Base-by-base conservation (phyloP, 2,888 invertebrate species). In the Bellardia bayeri region DNA sequence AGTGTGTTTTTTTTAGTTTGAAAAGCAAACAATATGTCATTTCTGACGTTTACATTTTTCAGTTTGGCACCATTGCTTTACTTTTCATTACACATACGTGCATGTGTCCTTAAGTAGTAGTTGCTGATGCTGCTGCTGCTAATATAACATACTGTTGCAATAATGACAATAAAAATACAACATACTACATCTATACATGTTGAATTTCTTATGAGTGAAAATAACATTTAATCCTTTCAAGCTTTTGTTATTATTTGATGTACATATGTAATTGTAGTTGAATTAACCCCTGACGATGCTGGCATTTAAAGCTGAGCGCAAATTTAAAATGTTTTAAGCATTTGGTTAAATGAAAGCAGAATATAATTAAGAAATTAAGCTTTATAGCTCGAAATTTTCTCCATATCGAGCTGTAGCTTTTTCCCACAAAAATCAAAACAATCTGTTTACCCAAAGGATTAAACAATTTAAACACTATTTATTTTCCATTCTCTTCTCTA, bases 1-100 rank as follows among this genome's bases (percentile, higher is more conserved):
- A 16, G 37, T 40, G 58, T 68, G 33, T 66, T 49, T 72, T 23
- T 30, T n/a, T 56, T 42, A 6, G 5, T 56, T 5, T 9, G 37
- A 69, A 68, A 7, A 61, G 30, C 56, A 30, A 82, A 68, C 51
- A 83, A 83, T 83, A 71, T 83, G 64, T 78, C 83, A 71, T 71
- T 78, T 63, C 54, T 56, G 76, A 54, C 54, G 33, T 63, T 63
- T n/a, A 71, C n/a, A 61, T 71, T 80, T 71, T 63, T 71, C 69
- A 80, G 37, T 49, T 61, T 61, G 61, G 23, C 76, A 76, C 23
- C 76, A 74, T 14, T 72, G 42, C 23, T 42, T 42, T 72, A 14
- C 8, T 56, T 58, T 40, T 58, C 13, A 54, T 6, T 14, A 16
- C 14, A 61, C 5, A 33, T 13, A 13, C 40, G 7, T 42, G 42